Base-by-base conservation (phyloP, 1,140 invertebrate genomes). In the Cydia pomonella region DNA sequence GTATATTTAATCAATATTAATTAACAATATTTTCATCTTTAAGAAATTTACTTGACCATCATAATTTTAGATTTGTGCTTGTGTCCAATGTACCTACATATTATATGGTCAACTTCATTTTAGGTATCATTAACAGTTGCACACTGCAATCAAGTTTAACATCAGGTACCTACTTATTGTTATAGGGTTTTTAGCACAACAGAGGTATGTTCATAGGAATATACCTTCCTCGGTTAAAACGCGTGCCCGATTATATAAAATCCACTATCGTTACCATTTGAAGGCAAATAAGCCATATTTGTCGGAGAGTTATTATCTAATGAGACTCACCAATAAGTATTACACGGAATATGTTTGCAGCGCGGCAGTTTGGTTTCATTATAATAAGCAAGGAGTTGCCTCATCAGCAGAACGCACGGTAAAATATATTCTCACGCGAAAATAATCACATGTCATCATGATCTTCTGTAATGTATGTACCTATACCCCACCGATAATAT, bases 351-450 rank as follows among this genome's bases (percentile, higher is more conserved):
- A 10, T 23, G 53, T 23, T 59, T 59, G 21, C 50, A 10, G 21
- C 21, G n/a, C 53, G 18, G n/a, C 21, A 23, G 21, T 23, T 47
- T 59, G 18, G 6, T 5, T 59, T 59, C 53, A 12, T 59, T 59
- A 23, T n/a, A 3, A 59, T 9, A 7, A 59, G 18, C 53, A 59
- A 23, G 53, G 21, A 59, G n/a, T n/a, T 59, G 53, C 53, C 53
- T 59, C 53, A 59, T 59, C 53, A 59, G 53, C 53, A 23, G 21
- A 23, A 59, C 21, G 53, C 53, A 10, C 18, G 53, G 21, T 18
- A 59, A 59, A 59, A 59, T 53, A 53, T 53, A 18, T n/a, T 53
- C 50, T 44, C 41, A 44, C 41, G 41, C 41, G 10, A 41, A 41
- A 41, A 41, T 7, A 41, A 5, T 41, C 38, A 16, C 10, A 16